Conservation (phyloP, 1,140 invertebrate genomes). For the Eubasilissa regina region DNA sequence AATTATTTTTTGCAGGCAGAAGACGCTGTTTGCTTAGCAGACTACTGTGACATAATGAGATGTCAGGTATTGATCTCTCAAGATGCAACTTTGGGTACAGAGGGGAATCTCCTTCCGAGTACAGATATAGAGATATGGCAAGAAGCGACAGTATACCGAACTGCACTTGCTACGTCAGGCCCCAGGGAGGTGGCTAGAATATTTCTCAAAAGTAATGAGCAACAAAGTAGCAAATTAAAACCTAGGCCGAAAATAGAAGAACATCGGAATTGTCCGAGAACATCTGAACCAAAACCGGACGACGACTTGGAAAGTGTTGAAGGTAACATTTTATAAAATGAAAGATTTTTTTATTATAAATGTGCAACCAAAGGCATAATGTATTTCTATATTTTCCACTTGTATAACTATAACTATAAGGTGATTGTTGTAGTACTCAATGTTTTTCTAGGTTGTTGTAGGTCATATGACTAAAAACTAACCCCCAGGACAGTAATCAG, state of each 20-base stretch:
- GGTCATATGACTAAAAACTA: too few relatives aligned
- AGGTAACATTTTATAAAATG: constrained; percentile 20
- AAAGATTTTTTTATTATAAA: too few relatives aligned
- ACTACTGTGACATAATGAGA: constrained; percentile 96
- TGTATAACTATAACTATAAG: too few relatives aligned
- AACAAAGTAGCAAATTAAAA: constrained; percentile 52
- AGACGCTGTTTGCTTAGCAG: constrained; percentile 91
- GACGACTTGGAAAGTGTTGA: constrained; percentile 42
- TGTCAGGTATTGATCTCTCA: constrained; percentile 89
- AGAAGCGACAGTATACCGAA: constrained; percentile 78
- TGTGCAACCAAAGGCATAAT: too few relatives aligned
- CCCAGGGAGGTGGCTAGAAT: constrained; percentile 64
- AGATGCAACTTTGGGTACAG: constrained; percentile 76
- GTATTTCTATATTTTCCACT: too few relatives aligned
- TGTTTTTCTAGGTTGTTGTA: too few relatives aligned
- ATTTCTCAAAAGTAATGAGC: constrained; percentile 57
- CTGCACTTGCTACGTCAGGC: constrained; percentile 76
- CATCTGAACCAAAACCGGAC: constrained; percentile 49
- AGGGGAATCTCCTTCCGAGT: constrained; percentile 74
- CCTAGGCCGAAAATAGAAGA: constrained; percentile 49
- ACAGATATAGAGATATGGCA: constrained; percentile 86
- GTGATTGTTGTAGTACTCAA: too few relatives aligned
- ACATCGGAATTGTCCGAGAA: constrained; percentile 57
- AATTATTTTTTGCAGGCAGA: constrained; percentile 77
- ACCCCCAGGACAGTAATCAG: too few relatives aligned